Conservation (phyloP, 2,113 vertebrate genomes). For the Platysteira castanea region DNA sequence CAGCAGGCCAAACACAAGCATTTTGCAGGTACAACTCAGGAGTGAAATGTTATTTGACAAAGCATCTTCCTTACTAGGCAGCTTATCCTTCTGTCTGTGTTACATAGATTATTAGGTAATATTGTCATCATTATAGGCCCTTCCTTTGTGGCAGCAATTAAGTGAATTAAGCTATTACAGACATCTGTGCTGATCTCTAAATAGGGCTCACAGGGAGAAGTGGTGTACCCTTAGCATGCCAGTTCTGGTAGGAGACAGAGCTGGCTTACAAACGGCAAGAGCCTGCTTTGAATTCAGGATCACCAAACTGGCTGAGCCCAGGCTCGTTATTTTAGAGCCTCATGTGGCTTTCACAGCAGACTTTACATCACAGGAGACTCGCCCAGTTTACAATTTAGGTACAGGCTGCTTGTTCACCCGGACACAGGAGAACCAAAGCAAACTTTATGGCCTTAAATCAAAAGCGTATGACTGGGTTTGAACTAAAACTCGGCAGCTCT, state of each 20-base stretch:
- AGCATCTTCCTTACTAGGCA: background rate
- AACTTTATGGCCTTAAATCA: constrained; percentile 13
- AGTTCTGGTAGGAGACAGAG: background rate
- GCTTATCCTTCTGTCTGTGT: background rate
- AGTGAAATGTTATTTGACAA: background rate
- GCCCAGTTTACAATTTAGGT: background rate
- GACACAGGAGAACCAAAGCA: background rate
- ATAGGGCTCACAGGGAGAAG: background rate
- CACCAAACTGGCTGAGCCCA: background rate
- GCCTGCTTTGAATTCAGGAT: background rate
- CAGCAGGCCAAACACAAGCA: accelerated
- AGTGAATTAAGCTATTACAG: constrained; percentile 12
- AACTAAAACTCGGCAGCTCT: background rate
- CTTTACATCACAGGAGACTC: background rate
- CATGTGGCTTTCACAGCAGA: background rate
- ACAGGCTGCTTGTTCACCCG: background rate
- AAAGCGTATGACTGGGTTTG: background rate
- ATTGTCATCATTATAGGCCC: background rate
- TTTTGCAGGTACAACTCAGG: background rate
- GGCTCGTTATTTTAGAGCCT: background rate
- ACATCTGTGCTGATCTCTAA: constrained; percentile 21
- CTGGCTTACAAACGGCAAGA: background rate
- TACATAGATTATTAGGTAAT: background rate
- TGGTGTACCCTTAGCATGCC: background rate
- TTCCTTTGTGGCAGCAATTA: constrained; percentile 16